A percentile compares a stretch with the other conserved stretches of the same genome.
These are phyloP conservation scores for Ommatoiulus sabulosus DNA, from an alignment of 2,888 invertebrate genomes.

Conservation along the genomic window DNA sequence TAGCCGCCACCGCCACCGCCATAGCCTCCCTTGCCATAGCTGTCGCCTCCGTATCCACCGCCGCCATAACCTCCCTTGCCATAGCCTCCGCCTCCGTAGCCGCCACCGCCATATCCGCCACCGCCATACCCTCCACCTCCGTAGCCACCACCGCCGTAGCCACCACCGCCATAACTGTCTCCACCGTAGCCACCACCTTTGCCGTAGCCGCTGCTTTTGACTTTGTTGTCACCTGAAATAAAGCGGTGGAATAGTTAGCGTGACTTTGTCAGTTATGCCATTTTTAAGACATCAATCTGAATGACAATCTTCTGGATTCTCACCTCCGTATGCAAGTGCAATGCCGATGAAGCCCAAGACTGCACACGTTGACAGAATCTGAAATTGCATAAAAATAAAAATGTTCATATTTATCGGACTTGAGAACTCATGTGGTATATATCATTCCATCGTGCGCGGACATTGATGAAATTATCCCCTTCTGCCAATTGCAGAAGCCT, in stretches of 20 bases:
- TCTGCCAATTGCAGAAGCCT: not conserved
- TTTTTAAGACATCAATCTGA: not conserved
- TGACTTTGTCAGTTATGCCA: not conserved
- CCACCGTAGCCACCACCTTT: not conserved
- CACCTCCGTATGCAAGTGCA: conserved; percentile 34
- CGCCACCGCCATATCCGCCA: not conserved
- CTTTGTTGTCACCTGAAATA: conserved; percentile 49
- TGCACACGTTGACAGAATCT: conserved; percentile 51
- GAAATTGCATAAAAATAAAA: not conserved
- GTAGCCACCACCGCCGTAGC: not conserved
- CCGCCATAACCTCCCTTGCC: not conserved
- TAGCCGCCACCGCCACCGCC: conserved; percentile 25
- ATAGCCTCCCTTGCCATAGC: not conserved
- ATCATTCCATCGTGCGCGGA: not conserved
- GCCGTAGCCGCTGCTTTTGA: conserved; percentile 29
- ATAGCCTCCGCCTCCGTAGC: conserved; percentile 35
- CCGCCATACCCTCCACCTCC: not conserved
- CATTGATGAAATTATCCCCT: not conserved
- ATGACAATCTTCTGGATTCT: not conserved
- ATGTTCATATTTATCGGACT: not conserved
- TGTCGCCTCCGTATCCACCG: conserved; percentile 25
- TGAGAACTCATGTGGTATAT: not conserved
- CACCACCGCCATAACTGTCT: not conserved
- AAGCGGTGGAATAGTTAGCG: not conserved
- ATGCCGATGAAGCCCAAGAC: conserved; percentile 32